phyloP scores from a whole-genome alignment of 2,888 invertebrate genomes.

The Sminthurinus aureus region DNA sequence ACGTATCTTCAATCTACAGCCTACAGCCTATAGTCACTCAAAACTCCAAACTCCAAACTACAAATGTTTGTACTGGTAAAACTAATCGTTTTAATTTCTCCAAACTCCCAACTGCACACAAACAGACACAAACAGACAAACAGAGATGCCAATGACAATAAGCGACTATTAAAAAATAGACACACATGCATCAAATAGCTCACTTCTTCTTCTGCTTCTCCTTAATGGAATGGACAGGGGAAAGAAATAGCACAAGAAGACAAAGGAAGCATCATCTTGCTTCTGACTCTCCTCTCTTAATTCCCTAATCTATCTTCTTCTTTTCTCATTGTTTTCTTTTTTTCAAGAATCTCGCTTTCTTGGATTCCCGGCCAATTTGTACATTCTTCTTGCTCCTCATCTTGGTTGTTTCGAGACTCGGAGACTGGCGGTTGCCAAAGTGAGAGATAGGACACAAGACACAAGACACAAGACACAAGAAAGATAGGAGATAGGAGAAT shows the following conservation, averaged over 20 bases:
- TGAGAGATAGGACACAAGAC: not conserved
- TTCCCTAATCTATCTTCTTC: no score
- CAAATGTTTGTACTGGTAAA: no score
- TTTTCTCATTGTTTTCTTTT: no score
- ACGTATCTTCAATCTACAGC: no score
- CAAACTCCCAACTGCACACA: not conserved
- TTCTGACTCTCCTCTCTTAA: no score
- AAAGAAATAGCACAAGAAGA: not conserved
- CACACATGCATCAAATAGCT: slow-evolving; percentile 24
- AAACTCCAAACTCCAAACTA: no score
- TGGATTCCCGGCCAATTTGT: slow-evolving; percentile 27
- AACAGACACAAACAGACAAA: not conserved
- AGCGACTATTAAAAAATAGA: slow-evolving; percentile 22
- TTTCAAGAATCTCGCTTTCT: not conserved
- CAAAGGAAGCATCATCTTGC: no score
- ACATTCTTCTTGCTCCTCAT: not conserved
- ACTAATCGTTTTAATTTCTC: no score
- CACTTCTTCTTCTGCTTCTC: not conserved
- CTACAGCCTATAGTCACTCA: no score
- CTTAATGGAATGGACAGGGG: not conserved
- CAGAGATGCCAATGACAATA: slow-evolving; percentile 42
- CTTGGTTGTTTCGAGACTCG: no score
- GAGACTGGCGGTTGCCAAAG: not conserved
- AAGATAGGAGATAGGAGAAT: no score
- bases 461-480: slow-evolving; percentile 3